These are phyloP conservation scores for Crematogaster levior DNA, from an alignment of 2,888 invertebrate species.

Conservation along the genomic window DNA sequence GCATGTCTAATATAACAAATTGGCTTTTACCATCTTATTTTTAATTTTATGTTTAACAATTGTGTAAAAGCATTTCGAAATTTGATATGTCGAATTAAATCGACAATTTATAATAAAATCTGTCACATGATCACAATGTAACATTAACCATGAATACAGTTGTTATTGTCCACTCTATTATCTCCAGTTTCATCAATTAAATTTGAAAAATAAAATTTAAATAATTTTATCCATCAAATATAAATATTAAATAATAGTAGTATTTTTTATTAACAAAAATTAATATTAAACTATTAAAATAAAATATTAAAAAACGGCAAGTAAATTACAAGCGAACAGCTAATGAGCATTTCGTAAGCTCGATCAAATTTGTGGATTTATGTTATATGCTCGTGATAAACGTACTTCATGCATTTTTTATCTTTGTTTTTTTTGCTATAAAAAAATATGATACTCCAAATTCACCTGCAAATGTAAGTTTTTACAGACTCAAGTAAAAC, in stretches of 20 bases:
- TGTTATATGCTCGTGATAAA: neutral
- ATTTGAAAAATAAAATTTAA: neutral
- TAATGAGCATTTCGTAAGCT: neutral
- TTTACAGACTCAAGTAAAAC: neutral
- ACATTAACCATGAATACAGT: neutral
- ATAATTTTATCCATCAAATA: neutral
- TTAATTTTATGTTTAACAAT: neutral
- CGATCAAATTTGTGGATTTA: neutral
- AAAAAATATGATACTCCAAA: neutral
- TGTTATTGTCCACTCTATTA: neutral
- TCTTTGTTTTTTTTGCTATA: neutral
- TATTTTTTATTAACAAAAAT: too few relatives aligned
- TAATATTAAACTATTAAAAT: too few relatives aligned
- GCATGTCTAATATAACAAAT: neutral
- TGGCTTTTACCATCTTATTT: neutral
- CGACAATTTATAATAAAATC: neutral
- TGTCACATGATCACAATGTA: neutral
- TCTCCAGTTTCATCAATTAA: neutral
- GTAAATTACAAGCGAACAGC: neutral
- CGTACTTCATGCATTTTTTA: neutral
- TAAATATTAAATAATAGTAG: too few relatives aligned
- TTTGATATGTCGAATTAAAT: neutral
- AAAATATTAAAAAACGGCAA: neutral
- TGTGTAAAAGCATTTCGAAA: neutral
- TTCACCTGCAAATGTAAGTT: slow-evolving; percentile 13